phyloP scores from a whole-genome alignment of 2,113 vertebrate species.

The Mus spicilegus region DNA sequence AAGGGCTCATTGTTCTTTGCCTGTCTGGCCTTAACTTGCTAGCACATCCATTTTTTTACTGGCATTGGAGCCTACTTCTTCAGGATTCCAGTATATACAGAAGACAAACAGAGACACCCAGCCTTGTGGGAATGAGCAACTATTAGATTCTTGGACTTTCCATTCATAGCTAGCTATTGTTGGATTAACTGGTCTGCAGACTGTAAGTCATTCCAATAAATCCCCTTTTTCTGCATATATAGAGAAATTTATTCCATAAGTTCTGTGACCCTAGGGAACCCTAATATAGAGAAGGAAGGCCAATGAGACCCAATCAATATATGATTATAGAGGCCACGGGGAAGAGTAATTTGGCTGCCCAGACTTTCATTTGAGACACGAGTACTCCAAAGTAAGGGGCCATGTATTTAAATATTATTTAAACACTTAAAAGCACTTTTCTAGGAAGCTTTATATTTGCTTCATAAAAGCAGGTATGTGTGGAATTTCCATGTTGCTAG shows the following conservation, averaged over 20 bases:
- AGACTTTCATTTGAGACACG: too few species aligned
- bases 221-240: neutral
- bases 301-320: neutral
- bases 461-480: neutral
- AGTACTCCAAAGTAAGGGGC: neutral
- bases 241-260: too few species aligned
- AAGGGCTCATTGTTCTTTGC: neutral
- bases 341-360: neutral
- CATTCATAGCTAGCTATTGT: neutral
- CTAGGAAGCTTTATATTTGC: neutral
- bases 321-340: fast-evolving
- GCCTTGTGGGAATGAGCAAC: neutral
- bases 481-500: neutral
- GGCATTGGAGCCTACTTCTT: neutral
- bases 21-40: neutral
- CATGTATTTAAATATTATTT: neutral
- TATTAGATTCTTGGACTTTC: neutral
- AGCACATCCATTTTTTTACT: neutral
- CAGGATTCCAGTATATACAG: neutral
- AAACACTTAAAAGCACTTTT: neutral
- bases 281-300: neutral
- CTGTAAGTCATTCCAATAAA: neutral
- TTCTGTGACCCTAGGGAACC: neutral
- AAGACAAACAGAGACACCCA: neutral
- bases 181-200: neutral